Percentiles rank a stretch among this genome's conserved stretches.
phyloP scores from a whole-genome alignment of 2,888 invertebrate genomes.

The Choristoneura rosaceana region DNA sequence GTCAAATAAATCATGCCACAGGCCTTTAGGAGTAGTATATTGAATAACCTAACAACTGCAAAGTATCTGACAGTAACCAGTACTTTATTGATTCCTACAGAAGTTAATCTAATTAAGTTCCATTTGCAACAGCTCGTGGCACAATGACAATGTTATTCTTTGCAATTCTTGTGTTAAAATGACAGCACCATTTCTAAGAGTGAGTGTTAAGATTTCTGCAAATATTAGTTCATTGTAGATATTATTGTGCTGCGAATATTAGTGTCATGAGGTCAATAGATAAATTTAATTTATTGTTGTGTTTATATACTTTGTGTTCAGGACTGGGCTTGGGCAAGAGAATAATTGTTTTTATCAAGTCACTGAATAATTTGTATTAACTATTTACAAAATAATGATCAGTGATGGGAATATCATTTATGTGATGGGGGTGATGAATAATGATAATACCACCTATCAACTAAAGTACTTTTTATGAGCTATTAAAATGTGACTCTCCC shows the following conservation, averaged over 20 bases:
- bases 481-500: too few relatives aligned
- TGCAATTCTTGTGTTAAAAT: slow-evolving; percentile 41
- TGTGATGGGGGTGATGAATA: too few relatives aligned
- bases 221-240: background rate
- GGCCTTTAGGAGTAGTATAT: background rate
- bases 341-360: background rate
- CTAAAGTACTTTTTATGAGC: too few relatives aligned
- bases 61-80: background rate
- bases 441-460: too few relatives aligned
- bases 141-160: background rate
- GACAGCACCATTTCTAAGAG: slow-evolving; percentile 47
- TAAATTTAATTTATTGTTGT: slow-evolving; percentile 51
- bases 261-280: slow-evolving; percentile 8
- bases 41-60: background rate
- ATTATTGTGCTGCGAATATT: background rate
- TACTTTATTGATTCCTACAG: slow-evolving; percentile 30
- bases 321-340: background rate
- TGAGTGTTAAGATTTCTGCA: slow-evolving; percentile 30
- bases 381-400: background rate
- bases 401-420: too few relatives aligned
- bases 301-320: slow-evolving; percentile 54
- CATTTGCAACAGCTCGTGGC: slow-evolving; percentile 9
- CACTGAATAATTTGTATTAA: background rate
- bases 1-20: background rate
- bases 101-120: slow-evolving; percentile 36